Evolutionary conservation across 2,888 invertebrate genomes (phyloP).

Genomic region (Tipula helvola): DNA sequence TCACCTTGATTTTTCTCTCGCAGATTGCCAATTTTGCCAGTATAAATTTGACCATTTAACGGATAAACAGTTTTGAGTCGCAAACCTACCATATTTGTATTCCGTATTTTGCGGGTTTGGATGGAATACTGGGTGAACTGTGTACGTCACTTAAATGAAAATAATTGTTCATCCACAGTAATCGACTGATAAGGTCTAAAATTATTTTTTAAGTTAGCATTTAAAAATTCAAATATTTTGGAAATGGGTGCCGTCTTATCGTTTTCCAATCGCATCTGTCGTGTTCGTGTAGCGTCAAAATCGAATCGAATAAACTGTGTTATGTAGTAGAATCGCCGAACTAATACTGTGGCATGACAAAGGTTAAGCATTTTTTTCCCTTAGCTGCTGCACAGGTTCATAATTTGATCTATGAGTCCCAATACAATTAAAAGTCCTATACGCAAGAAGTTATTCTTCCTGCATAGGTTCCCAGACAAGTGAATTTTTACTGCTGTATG

Average conservation of each 20-base stretch:
- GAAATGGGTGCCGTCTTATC: background rate
- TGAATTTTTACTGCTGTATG: background rate
- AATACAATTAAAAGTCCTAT: no score
- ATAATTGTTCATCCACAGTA: background rate
- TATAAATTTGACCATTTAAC: background rate
- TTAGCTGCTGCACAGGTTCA: no score
- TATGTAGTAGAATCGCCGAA: background rate
- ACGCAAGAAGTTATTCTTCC: background rate
- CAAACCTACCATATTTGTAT: background rate
- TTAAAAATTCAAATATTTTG: background rate
- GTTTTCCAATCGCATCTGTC: background rate
- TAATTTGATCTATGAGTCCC: no score
- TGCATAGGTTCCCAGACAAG: background rate
- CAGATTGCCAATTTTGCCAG: background rate
- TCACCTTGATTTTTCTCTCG: background rate
- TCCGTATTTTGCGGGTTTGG: no score
- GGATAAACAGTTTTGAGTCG: background rate
- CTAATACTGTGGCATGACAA: background rate
- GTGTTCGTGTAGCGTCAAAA: background rate
- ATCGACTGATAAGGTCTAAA: no score
- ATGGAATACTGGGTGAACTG: no score
- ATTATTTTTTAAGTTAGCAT: background rate
- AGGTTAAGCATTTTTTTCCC: background rate
- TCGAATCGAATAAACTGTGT: background rate
- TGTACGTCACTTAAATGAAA: background rate